Conservation (phyloP, 23 tunicate species). For the Ciona savignyi region DNA sequence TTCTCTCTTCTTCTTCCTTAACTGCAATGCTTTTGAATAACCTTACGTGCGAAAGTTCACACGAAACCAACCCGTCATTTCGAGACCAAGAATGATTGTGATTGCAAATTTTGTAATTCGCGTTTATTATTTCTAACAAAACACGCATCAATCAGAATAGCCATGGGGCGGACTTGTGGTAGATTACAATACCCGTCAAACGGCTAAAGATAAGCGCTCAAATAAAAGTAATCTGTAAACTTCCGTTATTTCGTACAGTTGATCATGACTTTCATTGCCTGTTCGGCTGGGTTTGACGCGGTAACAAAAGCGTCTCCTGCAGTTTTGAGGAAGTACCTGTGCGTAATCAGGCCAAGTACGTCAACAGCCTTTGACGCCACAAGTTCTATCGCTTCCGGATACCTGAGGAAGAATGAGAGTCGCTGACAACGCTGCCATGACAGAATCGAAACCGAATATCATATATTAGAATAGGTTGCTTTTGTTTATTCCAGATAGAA, state of each 20-base stretch:
- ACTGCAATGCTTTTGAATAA: neutral
- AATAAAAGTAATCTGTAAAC: neutral
- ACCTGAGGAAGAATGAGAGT: too few species aligned
- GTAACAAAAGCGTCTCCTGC: conserved; percentile 68
- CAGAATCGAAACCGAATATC: too few species aligned
- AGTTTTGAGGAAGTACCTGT: conserved; percentile 49
- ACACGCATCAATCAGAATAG: too few species aligned
- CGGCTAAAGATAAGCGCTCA: neutral
- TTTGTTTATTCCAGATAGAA: too few species aligned
- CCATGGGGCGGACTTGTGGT: too few species aligned
- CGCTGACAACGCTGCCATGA: too few species aligned
- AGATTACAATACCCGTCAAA: too few species aligned
- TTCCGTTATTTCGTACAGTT: conserved; percentile 21
- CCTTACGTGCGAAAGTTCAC: neutral
- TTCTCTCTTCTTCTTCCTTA: neutral
- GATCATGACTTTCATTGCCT: conserved; percentile 91
- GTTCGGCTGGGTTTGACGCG: conserved; percentile 34
- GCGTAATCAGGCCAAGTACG: conserved; percentile 58
- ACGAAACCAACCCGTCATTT: neutral
- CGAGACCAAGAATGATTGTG: too few species aligned
- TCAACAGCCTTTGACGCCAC: conserved; percentile 56
- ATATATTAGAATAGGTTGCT: too few species aligned
- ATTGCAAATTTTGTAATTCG: too few species aligned
- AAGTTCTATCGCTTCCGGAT: conserved; percentile 67
- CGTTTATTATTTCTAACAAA: too few species aligned